phyloP scores from a whole-genome alignment of 2,797 vertebrate genomes.

The Pelodytes ibericus region DNA sequence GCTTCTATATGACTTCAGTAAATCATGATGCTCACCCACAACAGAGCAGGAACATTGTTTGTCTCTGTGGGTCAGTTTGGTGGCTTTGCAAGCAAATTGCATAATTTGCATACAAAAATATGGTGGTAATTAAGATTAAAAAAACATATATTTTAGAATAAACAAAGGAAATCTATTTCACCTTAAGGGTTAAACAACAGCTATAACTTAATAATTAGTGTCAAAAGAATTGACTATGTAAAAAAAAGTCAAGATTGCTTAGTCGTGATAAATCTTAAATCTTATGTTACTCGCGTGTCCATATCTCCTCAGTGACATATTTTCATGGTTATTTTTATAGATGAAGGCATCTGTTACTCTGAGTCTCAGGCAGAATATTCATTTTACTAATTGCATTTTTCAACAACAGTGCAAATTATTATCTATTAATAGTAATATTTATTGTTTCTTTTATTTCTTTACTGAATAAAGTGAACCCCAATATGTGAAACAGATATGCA shows the following conservation, averaged over 20 bases:
- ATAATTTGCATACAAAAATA: too few species aligned
- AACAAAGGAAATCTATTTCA: too few species aligned
- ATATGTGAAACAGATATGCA: not conserved
- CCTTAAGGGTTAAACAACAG: not conserved
- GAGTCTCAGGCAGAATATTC: not conserved
- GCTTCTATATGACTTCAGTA: too few species aligned
- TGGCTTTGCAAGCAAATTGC: too few species aligned
- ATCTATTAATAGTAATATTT: not conserved
- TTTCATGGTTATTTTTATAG: not conserved
- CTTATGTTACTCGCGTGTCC: not conserved
- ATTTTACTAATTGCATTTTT: not conserved
- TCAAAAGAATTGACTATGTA: not conserved
- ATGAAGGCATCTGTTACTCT: slow-evolving; percentile 1
- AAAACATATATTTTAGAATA: too few species aligned
- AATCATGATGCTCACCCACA: too few species aligned
- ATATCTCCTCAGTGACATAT: not conserved
- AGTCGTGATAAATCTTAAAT: not conserved
- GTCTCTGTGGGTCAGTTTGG: too few species aligned
- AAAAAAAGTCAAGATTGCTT: not conserved
- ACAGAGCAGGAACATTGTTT: too few species aligned
- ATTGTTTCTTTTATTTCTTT: not conserved
- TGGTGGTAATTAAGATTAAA: too few species aligned
- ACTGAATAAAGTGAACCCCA: too few species aligned
- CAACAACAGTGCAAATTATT: not conserved
- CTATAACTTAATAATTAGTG: not conserved